Conservation (phyloP, 2,113 vertebrate species). For the Plecotus auritus region DNA sequence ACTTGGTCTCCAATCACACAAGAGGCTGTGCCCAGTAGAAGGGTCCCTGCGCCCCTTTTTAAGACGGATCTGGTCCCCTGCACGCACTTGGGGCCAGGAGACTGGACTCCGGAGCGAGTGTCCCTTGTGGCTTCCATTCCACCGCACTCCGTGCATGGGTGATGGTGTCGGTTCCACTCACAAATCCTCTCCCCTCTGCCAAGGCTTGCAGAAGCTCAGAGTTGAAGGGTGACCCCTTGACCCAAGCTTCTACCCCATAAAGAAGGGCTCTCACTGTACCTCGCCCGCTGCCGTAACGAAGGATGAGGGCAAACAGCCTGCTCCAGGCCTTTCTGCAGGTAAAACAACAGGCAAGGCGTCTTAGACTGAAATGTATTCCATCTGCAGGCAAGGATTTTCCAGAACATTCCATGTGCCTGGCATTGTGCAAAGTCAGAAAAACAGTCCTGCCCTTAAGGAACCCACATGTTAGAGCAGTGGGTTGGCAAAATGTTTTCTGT, state of each 20-base stretch:
- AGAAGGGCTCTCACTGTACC: not conserved
- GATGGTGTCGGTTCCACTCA: not conserved
- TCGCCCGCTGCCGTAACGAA: too few species aligned
- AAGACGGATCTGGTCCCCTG: not conserved
- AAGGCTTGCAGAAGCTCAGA: not conserved
- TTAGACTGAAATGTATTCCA: not conserved
- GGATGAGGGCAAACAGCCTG: fast-evolving
- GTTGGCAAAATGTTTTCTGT: not conserved
- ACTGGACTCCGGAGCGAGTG: not conserved
- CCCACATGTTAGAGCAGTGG: not conserved
- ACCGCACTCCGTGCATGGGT: fast-evolving
- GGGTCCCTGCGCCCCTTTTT: fast-evolving
- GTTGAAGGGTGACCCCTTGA: not conserved
- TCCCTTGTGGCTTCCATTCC: fast-evolving
- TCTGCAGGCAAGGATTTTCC: not conserved
- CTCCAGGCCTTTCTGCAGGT: not conserved
- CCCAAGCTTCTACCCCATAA: not conserved
- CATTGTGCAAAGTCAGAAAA: not conserved
- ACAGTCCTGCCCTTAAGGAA: not conserved
- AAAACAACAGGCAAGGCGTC: not conserved
- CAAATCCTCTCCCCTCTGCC: not conserved
- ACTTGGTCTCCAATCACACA: not conserved
- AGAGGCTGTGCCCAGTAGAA: not conserved
- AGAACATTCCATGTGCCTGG: not conserved
- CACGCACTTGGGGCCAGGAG: too few species aligned